phyloP scores from a whole-genome alignment of 2,113 vertebrate species.

The Egretta garzetta region DNA sequence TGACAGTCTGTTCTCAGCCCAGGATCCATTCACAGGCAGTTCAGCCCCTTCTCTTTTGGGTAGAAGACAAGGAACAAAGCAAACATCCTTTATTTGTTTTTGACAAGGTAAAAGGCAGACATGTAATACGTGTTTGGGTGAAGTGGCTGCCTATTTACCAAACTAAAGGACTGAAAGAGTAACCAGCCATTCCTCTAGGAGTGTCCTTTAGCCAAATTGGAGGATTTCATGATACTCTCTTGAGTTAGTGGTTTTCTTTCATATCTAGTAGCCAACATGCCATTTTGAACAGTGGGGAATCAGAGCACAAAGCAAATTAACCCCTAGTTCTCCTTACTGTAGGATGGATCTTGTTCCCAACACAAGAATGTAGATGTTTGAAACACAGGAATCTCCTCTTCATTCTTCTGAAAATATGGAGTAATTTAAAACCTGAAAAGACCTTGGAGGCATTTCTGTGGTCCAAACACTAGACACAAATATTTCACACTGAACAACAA shows the following conservation, averaged over 20 bases:
- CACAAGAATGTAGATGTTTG: accelerated
- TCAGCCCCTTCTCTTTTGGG: background rate
- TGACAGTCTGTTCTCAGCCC: background rate
- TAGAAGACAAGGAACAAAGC: background rate
- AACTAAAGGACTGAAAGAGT: background rate
- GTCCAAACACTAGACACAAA: background rate
- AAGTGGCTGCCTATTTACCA: background rate
- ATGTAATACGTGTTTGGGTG: accelerated
- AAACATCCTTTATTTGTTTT: background rate
- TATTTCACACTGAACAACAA: accelerated
- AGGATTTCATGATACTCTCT: background rate
- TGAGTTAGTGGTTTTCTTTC: background rate
- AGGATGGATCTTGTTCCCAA: background rate
- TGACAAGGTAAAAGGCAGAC: background rate
- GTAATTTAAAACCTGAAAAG: background rate
- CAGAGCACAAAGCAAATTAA: background rate
- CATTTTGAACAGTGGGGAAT: background rate
- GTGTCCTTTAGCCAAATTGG: background rate
- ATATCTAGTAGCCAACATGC: background rate
- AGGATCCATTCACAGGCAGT: background rate
- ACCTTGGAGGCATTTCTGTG: background rate
- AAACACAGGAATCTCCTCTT: background rate
- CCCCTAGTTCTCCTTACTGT: background rate
- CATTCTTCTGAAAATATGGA: background rate
- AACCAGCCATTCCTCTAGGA: background rate